A percentile compares a stretch with the other conserved stretches of the same genome.
Evolutionary conservation across 2,888 invertebrate genomes (phyloP).

Genomic region (Eupeodes latifasciatus): DNA sequence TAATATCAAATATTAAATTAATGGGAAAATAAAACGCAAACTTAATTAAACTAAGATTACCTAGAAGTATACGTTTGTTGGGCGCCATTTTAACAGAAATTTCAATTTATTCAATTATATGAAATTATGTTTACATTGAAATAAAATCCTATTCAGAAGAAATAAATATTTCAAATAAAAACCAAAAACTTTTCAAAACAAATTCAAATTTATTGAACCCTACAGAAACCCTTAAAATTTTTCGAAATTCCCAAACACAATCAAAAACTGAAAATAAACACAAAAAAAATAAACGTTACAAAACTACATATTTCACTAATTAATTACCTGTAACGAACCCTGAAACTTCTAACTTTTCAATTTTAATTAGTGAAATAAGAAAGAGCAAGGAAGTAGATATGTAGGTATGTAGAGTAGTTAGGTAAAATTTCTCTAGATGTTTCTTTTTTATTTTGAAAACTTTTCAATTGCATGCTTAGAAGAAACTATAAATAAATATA

Average conservation of each 20-base stretch:
- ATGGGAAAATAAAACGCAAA: no score
- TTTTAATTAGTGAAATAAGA: slow-evolving; percentile 37
- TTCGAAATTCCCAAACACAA: not conserved
- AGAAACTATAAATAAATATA: slow-evolving; percentile 4
- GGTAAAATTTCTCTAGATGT: not conserved
- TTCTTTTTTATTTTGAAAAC: slow-evolving; percentile 1
- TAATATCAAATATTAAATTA: no score
- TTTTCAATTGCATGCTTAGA: slow-evolving; percentile 29
- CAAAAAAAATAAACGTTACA: slow-evolving; percentile 1
- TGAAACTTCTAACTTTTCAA: slow-evolving; percentile 18
- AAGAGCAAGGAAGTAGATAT: not conserved
- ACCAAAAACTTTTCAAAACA: not conserved
- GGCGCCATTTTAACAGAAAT: no score
- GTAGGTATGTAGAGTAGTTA: no score
- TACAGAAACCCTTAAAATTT: not conserved
- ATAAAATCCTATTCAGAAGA: no score
- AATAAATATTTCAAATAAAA: not conserved
- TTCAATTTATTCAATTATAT: no score
- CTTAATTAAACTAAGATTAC: no score
- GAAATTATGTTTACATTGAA: no score
- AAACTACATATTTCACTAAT: slow-evolving; percentile 15
- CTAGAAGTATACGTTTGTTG: no score
- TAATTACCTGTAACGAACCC: slow-evolving; percentile 40
- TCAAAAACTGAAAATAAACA: not conserved
- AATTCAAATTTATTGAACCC: no score